phyloP scores from a whole-genome alignment of 1,140 invertebrate species.

The Drosophila mauritiana region DNA sequence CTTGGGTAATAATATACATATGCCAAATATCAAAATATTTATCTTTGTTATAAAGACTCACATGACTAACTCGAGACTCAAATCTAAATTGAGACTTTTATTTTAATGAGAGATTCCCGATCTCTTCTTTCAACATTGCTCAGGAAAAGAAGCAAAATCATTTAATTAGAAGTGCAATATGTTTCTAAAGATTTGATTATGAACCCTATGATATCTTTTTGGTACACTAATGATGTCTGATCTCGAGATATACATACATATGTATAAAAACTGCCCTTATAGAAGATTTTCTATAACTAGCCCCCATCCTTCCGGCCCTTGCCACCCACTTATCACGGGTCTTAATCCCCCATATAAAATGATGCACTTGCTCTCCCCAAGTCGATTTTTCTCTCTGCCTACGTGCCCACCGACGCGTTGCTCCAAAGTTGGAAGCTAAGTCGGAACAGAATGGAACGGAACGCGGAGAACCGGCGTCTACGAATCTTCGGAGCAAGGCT shows the following conservation, averaged over 20 bases:
- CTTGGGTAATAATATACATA: neutral
- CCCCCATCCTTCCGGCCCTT: conserved; percentile 1
- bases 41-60: conserved; percentile 15
- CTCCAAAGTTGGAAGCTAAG: conserved; percentile 27
- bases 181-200: neutral
- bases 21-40: conserved; percentile 1
- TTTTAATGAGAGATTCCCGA: conserved; percentile 22
- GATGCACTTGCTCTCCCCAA: conserved; percentile 31
- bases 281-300: neutral
- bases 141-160: neutral
- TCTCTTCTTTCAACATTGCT: neutral
- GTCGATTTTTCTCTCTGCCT: conserved; percentile 44
- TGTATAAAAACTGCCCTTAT: neutral
- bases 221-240: too few relatives aligned
- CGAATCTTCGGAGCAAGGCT: conserved; percentile 31
- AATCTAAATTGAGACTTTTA: conserved; percentile 22
- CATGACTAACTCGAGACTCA: conserved; percentile 31
- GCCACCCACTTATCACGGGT: neutral
- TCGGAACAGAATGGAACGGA: conserved; percentile 24
- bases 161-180: neutral
- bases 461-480: conserved; percentile 43
- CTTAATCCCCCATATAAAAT: conserved; percentile 27
- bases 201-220: too few relatives aligned
- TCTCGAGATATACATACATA: too few relatives aligned
- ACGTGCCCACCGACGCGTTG: conserved; percentile 69